Evolutionary conservation across 2,113 vertebrate species (phyloP).

Genomic region (Thymallus thymallus): DNA sequence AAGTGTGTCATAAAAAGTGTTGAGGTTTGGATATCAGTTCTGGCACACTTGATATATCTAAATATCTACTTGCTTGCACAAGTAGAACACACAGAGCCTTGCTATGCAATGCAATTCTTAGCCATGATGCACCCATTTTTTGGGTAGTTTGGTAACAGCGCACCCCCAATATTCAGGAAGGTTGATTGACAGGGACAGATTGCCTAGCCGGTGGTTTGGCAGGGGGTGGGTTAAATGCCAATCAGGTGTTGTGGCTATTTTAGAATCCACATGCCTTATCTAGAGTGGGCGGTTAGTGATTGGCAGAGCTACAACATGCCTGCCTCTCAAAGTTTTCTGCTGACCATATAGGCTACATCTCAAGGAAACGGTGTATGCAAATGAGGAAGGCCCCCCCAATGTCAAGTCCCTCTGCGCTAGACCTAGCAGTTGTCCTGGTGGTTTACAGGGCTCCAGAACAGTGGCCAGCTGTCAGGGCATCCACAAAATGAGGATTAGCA

Average conservation of each 20-base stretch:
- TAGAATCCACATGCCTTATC: conserved; percentile 88
- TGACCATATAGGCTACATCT: conserved; percentile 79
- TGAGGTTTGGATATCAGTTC: conserved; percentile 24
- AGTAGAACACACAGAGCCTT: conserved; percentile 29
- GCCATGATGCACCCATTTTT: conserved; percentile 42
- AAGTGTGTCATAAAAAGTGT: conserved; percentile 44
- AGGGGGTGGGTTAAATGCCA: conserved; percentile 71
- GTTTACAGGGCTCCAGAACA: conserved; percentile 20
- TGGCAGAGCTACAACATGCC: conserved; percentile 77
- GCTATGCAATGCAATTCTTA: conserved; percentile 49
- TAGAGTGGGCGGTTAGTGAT: conserved; percentile 76
- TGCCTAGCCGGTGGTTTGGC: conserved; percentile 44
- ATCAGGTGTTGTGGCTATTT: conserved; percentile 84
- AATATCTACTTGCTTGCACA: neutral
- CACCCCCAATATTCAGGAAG: conserved; percentile 62
- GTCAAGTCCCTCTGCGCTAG: conserved; percentile 47
- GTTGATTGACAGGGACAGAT: conserved; percentile 83
- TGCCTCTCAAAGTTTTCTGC: conserved; percentile 68
- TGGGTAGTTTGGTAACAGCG: no score
- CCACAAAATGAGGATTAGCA: conserved; percentile 74
- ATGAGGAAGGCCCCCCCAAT: conserved; percentile 70
- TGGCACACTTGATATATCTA: neutral
- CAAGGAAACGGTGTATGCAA: conserved; percentile 76
- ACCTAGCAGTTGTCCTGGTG: conserved; percentile 53
- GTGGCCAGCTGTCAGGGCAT: conserved; percentile 71